Percentiles rank a stretch among this genome's conserved stretches.
phyloP scores from a whole-genome alignment of 64 coral and sea anemone species.

The Pachyseris speciosa region DNA sequence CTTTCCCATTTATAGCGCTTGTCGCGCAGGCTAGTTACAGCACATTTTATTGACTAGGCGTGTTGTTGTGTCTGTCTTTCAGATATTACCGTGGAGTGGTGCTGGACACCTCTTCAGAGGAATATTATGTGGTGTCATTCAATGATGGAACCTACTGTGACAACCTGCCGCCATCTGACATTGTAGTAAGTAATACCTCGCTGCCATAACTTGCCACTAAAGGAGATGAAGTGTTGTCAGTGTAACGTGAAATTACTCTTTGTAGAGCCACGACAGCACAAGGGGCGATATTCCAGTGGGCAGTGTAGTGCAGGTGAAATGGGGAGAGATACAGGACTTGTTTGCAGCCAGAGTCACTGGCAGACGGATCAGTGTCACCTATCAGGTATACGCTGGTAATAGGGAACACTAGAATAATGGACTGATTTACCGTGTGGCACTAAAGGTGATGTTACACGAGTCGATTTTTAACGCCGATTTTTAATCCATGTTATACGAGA shows the following conservation, averaged over 20 bases:
- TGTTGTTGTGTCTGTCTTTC: background rate
- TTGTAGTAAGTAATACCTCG: conserved; percentile 32
- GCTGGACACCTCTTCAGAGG: conserved; percentile 78
- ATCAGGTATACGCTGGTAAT: conserved; percentile 52
- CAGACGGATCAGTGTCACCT: conserved; percentile 81
- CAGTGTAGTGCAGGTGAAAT: conserved; percentile 71
- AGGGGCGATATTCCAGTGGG: conserved; percentile 74
- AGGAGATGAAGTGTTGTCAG: background rate
- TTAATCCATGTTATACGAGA: too few relatives aligned
- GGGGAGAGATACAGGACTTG: conserved; percentile 68
- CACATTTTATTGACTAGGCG: background rate
- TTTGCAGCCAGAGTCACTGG: conserved; percentile 75
- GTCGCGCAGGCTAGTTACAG: background rate
- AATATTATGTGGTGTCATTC: conserved; percentile 86
- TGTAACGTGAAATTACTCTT: background rate
- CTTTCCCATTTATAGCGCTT: too few relatives aligned
- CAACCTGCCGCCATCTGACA: conserved; percentile 69
- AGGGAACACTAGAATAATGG: background rate
- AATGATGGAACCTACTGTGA: conserved; percentile 87
- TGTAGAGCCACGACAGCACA: conserved; percentile 66
- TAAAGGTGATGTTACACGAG: too few relatives aligned
- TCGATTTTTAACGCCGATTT: too few relatives aligned
- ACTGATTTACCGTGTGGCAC: background rate
- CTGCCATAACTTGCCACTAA: background rate
- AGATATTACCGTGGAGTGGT: conserved; percentile 92